phyloP scores from a whole-genome alignment of 2,888 invertebrate species.

The Dexiosoma caninum region DNA sequence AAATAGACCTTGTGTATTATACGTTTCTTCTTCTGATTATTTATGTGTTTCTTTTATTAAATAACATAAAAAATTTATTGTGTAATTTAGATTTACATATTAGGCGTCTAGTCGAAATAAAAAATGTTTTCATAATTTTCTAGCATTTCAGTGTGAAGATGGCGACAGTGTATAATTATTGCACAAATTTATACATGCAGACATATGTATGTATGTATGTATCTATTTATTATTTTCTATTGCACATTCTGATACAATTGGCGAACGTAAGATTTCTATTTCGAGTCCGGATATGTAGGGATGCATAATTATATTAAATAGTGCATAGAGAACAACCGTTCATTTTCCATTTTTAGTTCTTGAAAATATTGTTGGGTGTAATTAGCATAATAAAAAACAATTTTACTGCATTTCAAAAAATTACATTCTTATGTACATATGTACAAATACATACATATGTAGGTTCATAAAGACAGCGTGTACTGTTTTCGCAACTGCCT shows the following conservation, averaged over 20 bases:
- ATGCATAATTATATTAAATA: not conserved
- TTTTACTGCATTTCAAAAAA: not conserved
- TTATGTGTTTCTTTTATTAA: not conserved
- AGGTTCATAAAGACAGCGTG: no score
- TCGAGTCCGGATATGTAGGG: not conserved
- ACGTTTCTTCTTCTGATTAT: not conserved
- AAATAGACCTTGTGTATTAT: not conserved
- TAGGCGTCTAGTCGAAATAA: conserved; percentile 30
- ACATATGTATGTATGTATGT: no score
- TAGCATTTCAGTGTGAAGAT: conserved; percentile 13
- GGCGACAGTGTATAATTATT: conserved; percentile 30
- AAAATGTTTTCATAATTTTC: not conserved
- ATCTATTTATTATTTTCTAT: conserved; percentile 3
- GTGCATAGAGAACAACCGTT: not conserved
- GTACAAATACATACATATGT: no score
- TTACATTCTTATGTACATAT: no score
- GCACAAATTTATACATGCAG: not conserved
- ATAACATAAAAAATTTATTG: not conserved
- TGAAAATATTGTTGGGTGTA: not conserved
- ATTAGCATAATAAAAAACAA: not conserved
- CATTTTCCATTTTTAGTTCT: not conserved
- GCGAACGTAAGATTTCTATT: conserved; percentile 17
- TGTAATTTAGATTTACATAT: conserved; percentile 35
- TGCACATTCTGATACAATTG: not conserved
- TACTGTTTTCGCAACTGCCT: no score